Conservation (phyloP, 1,140 invertebrate genomes). For the Pristionchus pacificus region DNA sequence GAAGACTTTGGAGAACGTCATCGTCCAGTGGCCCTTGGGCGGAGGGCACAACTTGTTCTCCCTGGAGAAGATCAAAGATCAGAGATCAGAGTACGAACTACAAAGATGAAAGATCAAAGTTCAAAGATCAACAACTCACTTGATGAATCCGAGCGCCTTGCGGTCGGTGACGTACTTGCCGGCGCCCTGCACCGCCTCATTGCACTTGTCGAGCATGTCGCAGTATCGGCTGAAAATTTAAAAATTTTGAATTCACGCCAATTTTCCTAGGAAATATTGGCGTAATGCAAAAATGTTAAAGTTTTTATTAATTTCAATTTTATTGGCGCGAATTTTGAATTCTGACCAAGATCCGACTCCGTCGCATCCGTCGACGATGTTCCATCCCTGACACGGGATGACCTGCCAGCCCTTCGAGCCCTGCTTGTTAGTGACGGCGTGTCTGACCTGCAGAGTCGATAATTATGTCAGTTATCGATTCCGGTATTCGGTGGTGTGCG, state of each 20-base stretch:
- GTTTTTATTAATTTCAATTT: too few species aligned
- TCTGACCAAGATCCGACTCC: slow-evolving; percentile 55
- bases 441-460: slow-evolving; percentile 38
- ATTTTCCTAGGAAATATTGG: too few species aligned
- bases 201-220: slow-evolving; percentile 56
- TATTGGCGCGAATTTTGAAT: slow-evolving; percentile 14
- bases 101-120: slow-evolving; percentile 28
- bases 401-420: slow-evolving; percentile 56
- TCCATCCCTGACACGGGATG: slow-evolving; percentile 57
- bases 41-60: slow-evolving; percentile 41
- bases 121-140: background rate
- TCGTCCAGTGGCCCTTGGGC: slow-evolving; percentile 57
- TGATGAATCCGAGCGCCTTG: slow-evolving; percentile 30
- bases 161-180: slow-evolving; percentile 53
- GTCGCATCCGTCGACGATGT: slow-evolving; percentile 56
- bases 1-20: slow-evolving; percentile 58
- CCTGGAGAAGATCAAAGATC: slow-evolving; percentile 32
- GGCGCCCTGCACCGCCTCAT: slow-evolving; percentile 55
- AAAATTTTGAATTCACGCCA: too few species aligned
- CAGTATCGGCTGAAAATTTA: slow-evolving; percentile 54
- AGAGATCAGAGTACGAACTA: background rate
- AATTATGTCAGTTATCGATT: too few species aligned
- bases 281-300: too few species aligned
- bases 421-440: slow-evolving; percentile 55
- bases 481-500: too few species aligned